phyloP scores from a whole-genome alignment of 2,888 invertebrate species.

The Monopis laevigella region DNA sequence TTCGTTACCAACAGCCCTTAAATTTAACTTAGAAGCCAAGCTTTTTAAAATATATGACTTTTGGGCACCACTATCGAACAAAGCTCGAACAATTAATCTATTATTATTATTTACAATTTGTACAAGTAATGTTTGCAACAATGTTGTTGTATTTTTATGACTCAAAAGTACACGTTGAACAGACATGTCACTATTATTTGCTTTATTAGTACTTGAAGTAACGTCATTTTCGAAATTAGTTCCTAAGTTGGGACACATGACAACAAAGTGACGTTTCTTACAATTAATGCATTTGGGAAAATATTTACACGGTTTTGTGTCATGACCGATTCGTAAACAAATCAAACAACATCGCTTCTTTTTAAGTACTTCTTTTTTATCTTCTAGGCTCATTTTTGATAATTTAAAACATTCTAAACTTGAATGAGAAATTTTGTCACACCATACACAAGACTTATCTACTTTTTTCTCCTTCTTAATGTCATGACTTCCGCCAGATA shows the following conservation, averaged over 20 bases:
- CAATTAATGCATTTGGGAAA: too few relatives aligned
- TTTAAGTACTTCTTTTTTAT: neutral
- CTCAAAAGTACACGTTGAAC: neutral
- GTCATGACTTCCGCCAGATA: neutral
- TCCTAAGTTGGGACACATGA: neutral
- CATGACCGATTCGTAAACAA: neutral
- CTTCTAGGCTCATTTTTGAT: neutral
- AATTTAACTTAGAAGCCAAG: neutral
- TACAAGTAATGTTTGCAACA: slow-evolving; percentile 1
- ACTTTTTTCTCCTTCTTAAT: neutral
- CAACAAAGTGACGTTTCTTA: neutral
- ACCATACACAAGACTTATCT: neutral
- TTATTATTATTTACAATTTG: slow-evolving; percentile 6
- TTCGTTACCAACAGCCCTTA: neutral
- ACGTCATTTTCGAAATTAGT: neutral
- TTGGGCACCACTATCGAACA: slow-evolving; percentile 6
- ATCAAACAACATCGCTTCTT: neutral
- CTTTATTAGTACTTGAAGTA: neutral
- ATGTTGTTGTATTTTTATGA: neutral
- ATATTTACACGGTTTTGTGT: too few relatives aligned
- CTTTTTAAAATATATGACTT: neutral
- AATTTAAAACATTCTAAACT: slow-evolving; percentile 1
- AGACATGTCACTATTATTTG: neutral
- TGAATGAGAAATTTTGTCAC: neutral
- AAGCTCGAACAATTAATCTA: neutral